Evolutionary conservation across 1,140 invertebrate species (phyloP).

Genomic region (Vanessa tameamea): DNA sequence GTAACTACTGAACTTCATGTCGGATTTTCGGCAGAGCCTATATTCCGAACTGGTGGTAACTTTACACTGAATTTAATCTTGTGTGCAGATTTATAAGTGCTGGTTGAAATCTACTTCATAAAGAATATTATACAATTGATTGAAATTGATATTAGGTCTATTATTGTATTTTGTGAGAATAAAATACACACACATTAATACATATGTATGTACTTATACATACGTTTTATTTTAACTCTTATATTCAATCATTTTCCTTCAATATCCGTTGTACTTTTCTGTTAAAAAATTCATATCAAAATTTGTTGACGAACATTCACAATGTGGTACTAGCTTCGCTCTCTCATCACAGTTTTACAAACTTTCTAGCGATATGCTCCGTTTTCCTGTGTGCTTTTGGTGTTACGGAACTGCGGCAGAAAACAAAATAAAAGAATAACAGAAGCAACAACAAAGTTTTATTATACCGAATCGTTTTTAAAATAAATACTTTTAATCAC

Average conservation of each 20-base stretch:
- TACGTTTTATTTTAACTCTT: background rate
- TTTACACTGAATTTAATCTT: no score
- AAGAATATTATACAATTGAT: no score
- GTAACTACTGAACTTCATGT: no score
- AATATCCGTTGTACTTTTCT: background rate
- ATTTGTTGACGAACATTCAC: constrained; percentile 27
- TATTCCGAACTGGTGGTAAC: no score
- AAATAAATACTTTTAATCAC: background rate
- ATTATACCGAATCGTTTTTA: background rate
- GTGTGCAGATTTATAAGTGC: no score
- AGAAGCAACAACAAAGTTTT: constrained; percentile 15
- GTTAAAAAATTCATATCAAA: constrained; percentile 25
- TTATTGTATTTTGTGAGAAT: no score
- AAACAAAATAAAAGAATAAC: constrained; percentile 28
- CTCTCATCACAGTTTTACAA: constrained; percentile 33
- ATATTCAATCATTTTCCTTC: background rate
- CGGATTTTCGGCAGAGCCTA: no score
- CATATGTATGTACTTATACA: no score
- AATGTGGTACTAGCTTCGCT: constrained; percentile 32
- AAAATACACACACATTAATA: no score
- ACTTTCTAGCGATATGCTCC: constrained; percentile 27
- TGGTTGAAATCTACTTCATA: no score
- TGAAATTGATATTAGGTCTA: no score
- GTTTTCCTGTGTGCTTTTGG: constrained; percentile 24
- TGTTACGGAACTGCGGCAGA: constrained; percentile 23